Conservation (phyloP, 2,797 vertebrate genomes). For the Apodemus agrarius region DNA sequence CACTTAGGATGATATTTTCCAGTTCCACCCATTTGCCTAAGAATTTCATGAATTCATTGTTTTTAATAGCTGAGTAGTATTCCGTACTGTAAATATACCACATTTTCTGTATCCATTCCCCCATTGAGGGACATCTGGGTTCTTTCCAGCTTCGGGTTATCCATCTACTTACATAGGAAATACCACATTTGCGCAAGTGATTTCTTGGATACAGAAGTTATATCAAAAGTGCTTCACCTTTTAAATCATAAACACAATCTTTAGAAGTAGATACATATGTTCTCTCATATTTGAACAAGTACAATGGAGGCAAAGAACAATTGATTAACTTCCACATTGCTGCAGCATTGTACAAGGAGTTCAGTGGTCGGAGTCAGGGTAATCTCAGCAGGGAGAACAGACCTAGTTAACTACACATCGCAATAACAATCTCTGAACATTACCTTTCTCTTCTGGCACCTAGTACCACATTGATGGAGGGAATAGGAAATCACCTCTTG, state of each 20-base stretch:
- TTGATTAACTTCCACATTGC: background rate
- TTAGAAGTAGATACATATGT: background rate
- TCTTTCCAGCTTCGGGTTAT: too few species aligned
- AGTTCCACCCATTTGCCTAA: too few species aligned
- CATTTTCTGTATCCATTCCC: too few species aligned
- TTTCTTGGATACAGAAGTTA: background rate
- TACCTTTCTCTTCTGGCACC: background rate
- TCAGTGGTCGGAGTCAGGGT: background rate
- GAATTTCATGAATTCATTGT: too few species aligned
- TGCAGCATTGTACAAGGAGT: background rate
- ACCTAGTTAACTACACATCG: background rate
- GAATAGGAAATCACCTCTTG: fast-evolving
- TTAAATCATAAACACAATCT: background rate
- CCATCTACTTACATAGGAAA: background rate
- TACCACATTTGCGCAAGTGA: background rate
- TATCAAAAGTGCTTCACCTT: background rate
- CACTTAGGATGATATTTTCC: too few species aligned
- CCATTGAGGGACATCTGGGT: too few species aligned
- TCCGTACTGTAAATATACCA: too few species aligned
- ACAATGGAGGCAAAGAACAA: background rate
- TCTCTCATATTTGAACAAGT: background rate
- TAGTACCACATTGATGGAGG: fast-evolving
- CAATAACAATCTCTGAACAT: background rate
- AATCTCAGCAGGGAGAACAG: background rate
- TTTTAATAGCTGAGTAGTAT: too few species aligned